These are phyloP conservation scores for Lasioglossum villosulum DNA, from an alignment of 2,888 invertebrate species.

Conservation along the genomic window DNA sequence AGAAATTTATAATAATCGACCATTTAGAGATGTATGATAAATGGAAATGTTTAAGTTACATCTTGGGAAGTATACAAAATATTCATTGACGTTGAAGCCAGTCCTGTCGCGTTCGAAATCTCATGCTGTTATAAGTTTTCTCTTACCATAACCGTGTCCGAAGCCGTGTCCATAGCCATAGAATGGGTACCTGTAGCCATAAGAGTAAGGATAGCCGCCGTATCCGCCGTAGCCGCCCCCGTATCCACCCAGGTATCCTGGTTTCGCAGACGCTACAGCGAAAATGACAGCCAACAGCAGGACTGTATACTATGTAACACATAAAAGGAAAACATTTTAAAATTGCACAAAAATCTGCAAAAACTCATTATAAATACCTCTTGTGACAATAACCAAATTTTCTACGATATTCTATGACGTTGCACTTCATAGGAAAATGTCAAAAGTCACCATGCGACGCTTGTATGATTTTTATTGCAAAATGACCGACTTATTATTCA, in stretches of 20 bases:
- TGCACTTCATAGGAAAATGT: background rate
- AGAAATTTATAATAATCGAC: background rate
- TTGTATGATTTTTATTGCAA: background rate
- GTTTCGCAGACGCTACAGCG: conserved; percentile 74
- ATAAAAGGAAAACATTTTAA: background rate
- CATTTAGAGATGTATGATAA: background rate
- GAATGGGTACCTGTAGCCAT: background rate
- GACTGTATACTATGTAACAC: conserved; percentile 68
- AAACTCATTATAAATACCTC: background rate
- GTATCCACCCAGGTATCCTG: conserved; percentile 76
- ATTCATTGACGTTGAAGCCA: conserved; percentile 45
- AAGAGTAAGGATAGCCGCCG: background rate
- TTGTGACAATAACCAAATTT: background rate
- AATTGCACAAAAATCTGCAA: background rate
- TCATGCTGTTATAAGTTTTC: conserved; percentile 13
- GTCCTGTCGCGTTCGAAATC: background rate
- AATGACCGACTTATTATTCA: background rate
- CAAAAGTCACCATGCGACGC: no score
- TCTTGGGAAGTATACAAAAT: conserved; percentile 31
- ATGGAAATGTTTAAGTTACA: background rate
- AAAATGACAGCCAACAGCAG: conserved; percentile 74
- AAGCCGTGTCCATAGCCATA: background rate
- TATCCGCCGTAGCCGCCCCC: conserved; percentile 56
- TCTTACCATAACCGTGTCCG: conserved; percentile 44
- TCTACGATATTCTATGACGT: background rate